Evolutionary conservation across 2,888 invertebrate species (phyloP), one percentile per base, ranked within the genome.

Genomic region (Halocaridina rubra): DNA sequence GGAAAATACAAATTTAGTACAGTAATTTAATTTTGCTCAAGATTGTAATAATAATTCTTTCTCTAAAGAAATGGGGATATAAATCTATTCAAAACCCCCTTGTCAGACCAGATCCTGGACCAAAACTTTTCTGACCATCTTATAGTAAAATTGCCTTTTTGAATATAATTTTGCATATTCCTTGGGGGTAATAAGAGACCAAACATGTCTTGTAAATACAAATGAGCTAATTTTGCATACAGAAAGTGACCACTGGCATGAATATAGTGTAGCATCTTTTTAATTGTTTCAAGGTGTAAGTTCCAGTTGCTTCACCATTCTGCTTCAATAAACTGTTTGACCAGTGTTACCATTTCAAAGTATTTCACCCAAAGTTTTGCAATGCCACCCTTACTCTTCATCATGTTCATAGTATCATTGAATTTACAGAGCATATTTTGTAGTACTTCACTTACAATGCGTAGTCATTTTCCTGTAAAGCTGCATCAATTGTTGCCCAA

Each of bases 251-350:
- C 7, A 16, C 71, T 29, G 3, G 30, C 30, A 71, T 71, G 71
- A 19, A 53, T n/a, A 53, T 53, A 53, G 53, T 13, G 8, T 53
- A 53, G 53, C 53, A 53, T 53, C 3, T 71, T 71, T 3, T 71
- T 29, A 29, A 71, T 71, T 71, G 71, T 71, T 71, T 29, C 71
- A 71, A 71, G 71, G 71, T 30, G 71, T 71, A 71, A 71, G 8
- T 71, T 29, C 32, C 71, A 71, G 71, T 71, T 71, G 2, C 7
- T 19, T 71, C 2, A 5, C 3, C 24, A 10, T 71, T 32, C 29
- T 71, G 71, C 30, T 71, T 71, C 16, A 71, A 29, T 71, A 3
- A 29, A 71, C 10, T 71, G 71, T 53, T 53, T 53, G 19, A 53
- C 53, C 53, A 53, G 53, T 53, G 53, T 53, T 53, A 8, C 53